Evolutionary conservation across 2,888 invertebrate genomes (phyloP), one percentile per base, ranked within the genome.

Genomic region (Leptarthrus brevirostris): DNA sequence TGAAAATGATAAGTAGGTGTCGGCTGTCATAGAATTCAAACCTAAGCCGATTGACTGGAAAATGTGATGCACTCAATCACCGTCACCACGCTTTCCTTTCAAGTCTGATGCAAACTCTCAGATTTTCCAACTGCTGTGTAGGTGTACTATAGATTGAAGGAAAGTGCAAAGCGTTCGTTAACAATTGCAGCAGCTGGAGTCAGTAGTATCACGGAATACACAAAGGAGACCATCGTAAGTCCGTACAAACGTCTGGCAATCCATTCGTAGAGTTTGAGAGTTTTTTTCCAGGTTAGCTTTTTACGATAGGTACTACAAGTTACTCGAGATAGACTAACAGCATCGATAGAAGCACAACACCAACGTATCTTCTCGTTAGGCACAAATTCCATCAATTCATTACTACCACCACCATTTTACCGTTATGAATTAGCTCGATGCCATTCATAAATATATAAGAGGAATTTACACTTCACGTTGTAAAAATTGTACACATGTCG

Each of bases 371-470:
- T 30, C 30, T 30, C 4, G 30, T 30, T 49, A 22, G 52, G 52
- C 69, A 52, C 18, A 69, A 69, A 69, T 69, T 69, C 69, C 69
- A 69, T 22, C 69, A n/a, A n/a, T n/a, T n/a, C n/a, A 14, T 52
- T 52, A 69, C 69, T 34, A 52, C 69, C 49, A 52, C 69, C 26
- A 52, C 30, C 44, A 52, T 49, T 69, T 72, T 73, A 73, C 75
- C 73, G 75, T 73, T 75, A 75, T 75, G 75, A 75, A 75, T 75
- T 73, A 75, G 70, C 70, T 73, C 52, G 58, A 44, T 52, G 64
- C 64, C 75, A 75, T 75, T 75, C 75, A 75, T 75, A 73, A 75
- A 75, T 71, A 75, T 75, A 75, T 75, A 73, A 75, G 56, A 73
- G 73, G 64, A 64, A 66, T 73, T 73, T 73, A 69, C 69, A 69